A percentile compares a stretch with the other conserved stretches of the same genome.
These are phyloP conservation scores for Andrena hattorfiana DNA, from an alignment of 2,888 invertebrate genomes.

Conservation along the genomic window DNA sequence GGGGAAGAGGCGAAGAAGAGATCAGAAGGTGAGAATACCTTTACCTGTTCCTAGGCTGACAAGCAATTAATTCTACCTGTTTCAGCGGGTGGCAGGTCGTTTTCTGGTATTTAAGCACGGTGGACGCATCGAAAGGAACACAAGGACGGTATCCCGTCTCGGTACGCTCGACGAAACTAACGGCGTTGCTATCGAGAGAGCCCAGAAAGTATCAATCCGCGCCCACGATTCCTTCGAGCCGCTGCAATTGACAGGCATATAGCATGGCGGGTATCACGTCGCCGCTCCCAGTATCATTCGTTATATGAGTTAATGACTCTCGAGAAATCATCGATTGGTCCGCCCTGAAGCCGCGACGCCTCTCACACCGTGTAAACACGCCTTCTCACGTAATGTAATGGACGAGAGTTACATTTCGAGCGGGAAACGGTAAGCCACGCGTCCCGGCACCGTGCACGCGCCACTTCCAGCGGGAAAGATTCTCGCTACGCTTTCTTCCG, in stretches of 20 bases:
- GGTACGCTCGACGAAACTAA: not conserved
- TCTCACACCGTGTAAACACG: constrained; percentile 78
- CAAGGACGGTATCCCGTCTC: not conserved
- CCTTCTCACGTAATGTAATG: constrained; percentile 75
- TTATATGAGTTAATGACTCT: constrained; percentile 74
- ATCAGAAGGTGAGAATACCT: not conserved
- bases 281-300: constrained; percentile 68
- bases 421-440: constrained; percentile 38
- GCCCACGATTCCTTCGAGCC: constrained; percentile 19
- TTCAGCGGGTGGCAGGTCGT: not conserved
- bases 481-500: not conserved
- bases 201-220: constrained; percentile 16
- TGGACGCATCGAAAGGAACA: not conserved
- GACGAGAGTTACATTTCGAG: constrained; percentile 60
- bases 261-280: constrained; percentile 58
- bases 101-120: not conserved
- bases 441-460: not conserved
- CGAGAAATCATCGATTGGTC: constrained; percentile 81
- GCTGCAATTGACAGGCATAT: constrained; percentile 20
- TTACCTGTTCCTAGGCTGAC: constrained; percentile 1
- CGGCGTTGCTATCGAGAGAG: not conserved
- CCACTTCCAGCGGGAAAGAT: not conserved
- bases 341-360: constrained; percentile 75
- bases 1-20: not conserved
- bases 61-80: constrained; percentile 1